Percentiles rank a stretch among this genome's conserved stretches.
phyloP scores from a whole-genome alignment of 2,888 invertebrate species.

The Azorinus chamasolen region DNA sequence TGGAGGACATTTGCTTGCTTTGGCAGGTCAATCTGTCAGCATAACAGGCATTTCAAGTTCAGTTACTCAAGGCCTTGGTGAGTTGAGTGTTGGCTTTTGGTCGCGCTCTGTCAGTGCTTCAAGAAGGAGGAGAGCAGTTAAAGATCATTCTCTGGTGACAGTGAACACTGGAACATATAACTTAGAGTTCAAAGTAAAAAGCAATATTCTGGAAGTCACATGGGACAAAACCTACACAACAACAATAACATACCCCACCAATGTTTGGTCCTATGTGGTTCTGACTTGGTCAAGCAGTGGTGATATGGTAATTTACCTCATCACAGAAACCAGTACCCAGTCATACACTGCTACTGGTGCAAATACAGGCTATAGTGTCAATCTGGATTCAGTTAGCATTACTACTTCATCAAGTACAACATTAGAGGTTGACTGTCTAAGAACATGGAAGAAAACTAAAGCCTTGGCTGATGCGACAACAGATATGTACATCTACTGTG shows the following conservation, averaged over 20 bases:
- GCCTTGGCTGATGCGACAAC: conserved; percentile 43
- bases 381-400: conserved; percentile 21
- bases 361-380: conserved; percentile 17
- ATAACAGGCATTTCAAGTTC: conserved; percentile 26
- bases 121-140: conserved; percentile 19
- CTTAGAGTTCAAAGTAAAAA: conserved; percentile 34
- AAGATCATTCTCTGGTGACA: conserved; percentile 18
- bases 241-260: conserved; percentile 15
- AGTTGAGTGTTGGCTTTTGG: conserved; percentile 42
- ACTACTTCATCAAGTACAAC: conserved; percentile 12
- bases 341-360: conserved; percentile 1
- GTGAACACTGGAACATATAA: conserved; percentile 25
- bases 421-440: conserved; percentile 66
- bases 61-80: conserved; percentile 25
- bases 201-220: conserved; percentile 25
- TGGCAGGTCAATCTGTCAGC: conserved; percentile 38
- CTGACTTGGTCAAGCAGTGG: conserved; percentile 47
- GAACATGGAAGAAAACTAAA: conserved; percentile 64
- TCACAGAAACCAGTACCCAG: conserved; percentile 25
- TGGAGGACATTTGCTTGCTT: conserved; percentile 61
- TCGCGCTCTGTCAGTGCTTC: conserved; percentile 7
- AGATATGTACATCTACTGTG: conserved; percentile 56
- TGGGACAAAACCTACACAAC: conserved; percentile 47
- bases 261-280: conserved; percentile 42
- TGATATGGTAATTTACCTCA: conserved; percentile 32